Base-by-base conservation (phyloP, 1,140 invertebrate species). In the Bombus haemorrhoidalis region DNA sequence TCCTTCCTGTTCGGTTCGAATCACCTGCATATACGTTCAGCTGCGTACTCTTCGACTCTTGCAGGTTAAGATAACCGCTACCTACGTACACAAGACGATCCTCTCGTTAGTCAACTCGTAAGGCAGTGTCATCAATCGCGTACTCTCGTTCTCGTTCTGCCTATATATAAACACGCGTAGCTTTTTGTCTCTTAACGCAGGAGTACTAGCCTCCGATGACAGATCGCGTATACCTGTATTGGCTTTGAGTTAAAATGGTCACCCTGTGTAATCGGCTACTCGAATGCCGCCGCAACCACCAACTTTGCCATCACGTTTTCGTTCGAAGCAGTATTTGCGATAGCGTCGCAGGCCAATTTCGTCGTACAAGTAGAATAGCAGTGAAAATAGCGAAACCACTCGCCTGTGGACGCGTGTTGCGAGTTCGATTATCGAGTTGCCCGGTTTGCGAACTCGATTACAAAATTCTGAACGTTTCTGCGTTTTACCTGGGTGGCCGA, bases 171-270 rank as follows among this genome's bases (percentile, higher is more conserved):
- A 53, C 47, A 18, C 47, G 18, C 47, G 47, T 53, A 53, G 18
- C 18, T 8, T 53, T 53, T 53, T 53, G 5, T 53, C 5, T 53
- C 18, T 53, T 53, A 53, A 53, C 18, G 47, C 18, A 53, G 18
- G 1, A 6, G 22, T 53, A 53, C 22, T 53, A 53, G 18, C 47
- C 18, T 53, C 22, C 47, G 47, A 53, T 0, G 47, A 53, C 47
- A 18, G 18, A 53, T 22, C 18, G 47, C 47, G 0, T 8, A 8
- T 22, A 53, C 0, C 47, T 22, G 47, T 53, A 53, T 22, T 0
- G 6, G 0, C 18, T 53, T 53, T 0, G 18, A 53, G 18, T 53
- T 8, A 22, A 8, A 22, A 53, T 0, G 0, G 18, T 22, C 5
- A 53, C 5, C 47, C 47, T 8, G 0, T 53, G 47, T 53, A 8